Base-by-base conservation (phyloP, 2,113 vertebrate genomes). In the Monopterus albus region DNA sequence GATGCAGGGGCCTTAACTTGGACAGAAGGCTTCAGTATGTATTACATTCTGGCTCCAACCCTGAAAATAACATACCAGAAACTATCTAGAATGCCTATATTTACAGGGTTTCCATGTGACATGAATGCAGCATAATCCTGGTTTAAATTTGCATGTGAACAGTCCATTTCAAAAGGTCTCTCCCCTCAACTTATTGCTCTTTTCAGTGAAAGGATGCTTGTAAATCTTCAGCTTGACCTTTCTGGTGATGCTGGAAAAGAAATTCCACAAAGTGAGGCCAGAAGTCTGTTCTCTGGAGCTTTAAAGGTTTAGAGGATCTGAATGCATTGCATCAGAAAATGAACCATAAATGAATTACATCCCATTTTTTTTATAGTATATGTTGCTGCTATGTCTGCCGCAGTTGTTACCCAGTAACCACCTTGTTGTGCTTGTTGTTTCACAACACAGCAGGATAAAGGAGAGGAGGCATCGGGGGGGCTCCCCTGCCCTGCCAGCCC, bases 361-460 rank as follows among this genome's bases (percentile, higher is more conserved):
- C 14, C 18, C 18, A 23, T 52, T 29, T 31, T 18, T 5, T 72
- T 33, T 66, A 60, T 31, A 55, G 43, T 68, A 25, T 59, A 5
- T 68, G 70, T 75, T 75, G 80, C 55, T 81, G 63, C 43, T 72
- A 1, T 78, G 29, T 74, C 28, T 67, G 12, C 38, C n/a, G 55
- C 7, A 8, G 55, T 64, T 50, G 55, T 59, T 50, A 64, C 67
- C 71, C 63, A 66, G 20, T 85, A 85, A 79, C 63, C 43, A 63
- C 58, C 58, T 75, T 71, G 67, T 75, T 75, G 50, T 86, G 70
- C 67, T 86, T 87, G 62, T 78, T 79, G 71, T 84, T 82, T 81
- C 20, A 13, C 53, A 49, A 71, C 59, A 39, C 89, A 88, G 88
- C 91, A 90, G 91, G 91, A 90, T 66, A 90, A 83, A 90, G 89